Percentiles rank a stretch among this genome's conserved stretches.
Conservation (phyloP, 2,888 invertebrate species). For the Tethea ocularis region DNA sequence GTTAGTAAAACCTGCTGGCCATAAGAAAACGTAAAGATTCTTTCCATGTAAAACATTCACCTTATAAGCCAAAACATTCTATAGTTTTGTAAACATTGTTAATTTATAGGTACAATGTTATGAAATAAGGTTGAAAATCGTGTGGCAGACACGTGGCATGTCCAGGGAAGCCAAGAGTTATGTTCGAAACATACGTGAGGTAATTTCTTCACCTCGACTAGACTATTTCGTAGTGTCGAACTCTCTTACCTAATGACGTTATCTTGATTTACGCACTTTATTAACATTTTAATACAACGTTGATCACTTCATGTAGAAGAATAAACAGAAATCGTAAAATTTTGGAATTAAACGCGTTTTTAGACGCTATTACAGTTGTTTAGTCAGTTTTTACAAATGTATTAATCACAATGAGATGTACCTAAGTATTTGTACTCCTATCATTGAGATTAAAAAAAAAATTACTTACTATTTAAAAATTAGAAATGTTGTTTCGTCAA, state of each 20-base stretch:
- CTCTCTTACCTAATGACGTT: conserved; percentile 75
- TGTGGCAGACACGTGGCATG: conserved; percentile 21
- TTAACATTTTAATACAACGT: conserved; percentile 78
- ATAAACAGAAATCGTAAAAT: conserved; percentile 31
- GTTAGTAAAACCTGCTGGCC: neutral
- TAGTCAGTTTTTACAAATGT: too few species aligned
- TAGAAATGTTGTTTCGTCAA: too few species aligned
- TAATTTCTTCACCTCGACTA: conserved; percentile 65
- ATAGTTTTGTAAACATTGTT: neutral
- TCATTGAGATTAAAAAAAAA: too few species aligned
- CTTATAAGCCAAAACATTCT: neutral
- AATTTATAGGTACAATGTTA: conserved; percentile 11
- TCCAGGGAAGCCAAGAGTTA: conserved; percentile 55
- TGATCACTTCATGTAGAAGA: conserved; percentile 55
- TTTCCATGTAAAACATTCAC: neutral
- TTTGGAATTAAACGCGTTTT: conserved; percentile 17
- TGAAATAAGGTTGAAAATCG: conserved; percentile 34
- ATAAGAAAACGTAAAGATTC: neutral
- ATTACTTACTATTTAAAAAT: too few species aligned
- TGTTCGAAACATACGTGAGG: conserved; percentile 58
- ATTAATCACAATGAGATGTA: too few species aligned
- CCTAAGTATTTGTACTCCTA: too few species aligned
- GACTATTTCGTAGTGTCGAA: conserved; percentile 71
- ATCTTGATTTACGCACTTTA: conserved; percentile 80
- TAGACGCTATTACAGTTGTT: too few species aligned